These are phyloP conservation scores for Hestina assimilis DNA, from an alignment of 1,140 invertebrate genomes.

Conservation along the genomic window DNA sequence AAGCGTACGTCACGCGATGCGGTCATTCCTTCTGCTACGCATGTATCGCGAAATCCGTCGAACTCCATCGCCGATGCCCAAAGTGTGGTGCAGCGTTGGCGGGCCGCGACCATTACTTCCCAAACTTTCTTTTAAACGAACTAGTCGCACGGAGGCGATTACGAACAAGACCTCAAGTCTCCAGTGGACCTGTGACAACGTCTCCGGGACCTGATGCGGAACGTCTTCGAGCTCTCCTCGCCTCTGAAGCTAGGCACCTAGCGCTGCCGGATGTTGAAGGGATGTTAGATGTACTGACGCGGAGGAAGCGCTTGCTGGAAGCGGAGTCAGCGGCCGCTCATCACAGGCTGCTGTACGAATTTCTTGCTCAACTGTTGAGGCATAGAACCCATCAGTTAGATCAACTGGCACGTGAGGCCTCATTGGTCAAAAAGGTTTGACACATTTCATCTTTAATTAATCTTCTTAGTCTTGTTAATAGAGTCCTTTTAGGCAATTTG, in stretches of 20 bases:
- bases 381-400: slow-evolving; percentile 87
- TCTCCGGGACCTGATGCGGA: slow-evolving; percentile 46
- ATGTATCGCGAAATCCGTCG: slow-evolving; percentile 90
- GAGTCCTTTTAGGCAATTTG: no score
- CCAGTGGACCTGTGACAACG: slow-evolving; percentile 59
- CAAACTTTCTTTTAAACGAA: slow-evolving; percentile 92
- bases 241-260: slow-evolving; percentile 84
- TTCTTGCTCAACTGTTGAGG: slow-evolving; percentile 87
- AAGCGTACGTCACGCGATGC: slow-evolving; percentile 95
- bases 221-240: slow-evolving; percentile 79
- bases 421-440: slow-evolving; percentile 79
- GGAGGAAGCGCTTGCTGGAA: slow-evolving; percentile 89
- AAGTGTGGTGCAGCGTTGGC: slow-evolving; percentile 89
- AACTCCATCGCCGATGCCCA: slow-evolving; percentile 90
- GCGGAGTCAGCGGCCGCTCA: slow-evolving; percentile 88
- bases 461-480: no score
- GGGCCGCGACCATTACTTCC: slow-evolving; percentile 88
- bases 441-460: neutral
- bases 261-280: slow-evolving; percentile 89
- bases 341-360: slow-evolving; percentile 90
- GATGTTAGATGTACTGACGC: slow-evolving; percentile 88
- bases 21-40: slow-evolving; percentile 95
- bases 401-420: slow-evolving; percentile 85
- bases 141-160: slow-evolving; percentile 84
- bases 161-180: slow-evolving; percentile 68